Evolutionary conservation across 2,888 invertebrate species (phyloP).

Genomic region (Apoda limacodes): DNA sequence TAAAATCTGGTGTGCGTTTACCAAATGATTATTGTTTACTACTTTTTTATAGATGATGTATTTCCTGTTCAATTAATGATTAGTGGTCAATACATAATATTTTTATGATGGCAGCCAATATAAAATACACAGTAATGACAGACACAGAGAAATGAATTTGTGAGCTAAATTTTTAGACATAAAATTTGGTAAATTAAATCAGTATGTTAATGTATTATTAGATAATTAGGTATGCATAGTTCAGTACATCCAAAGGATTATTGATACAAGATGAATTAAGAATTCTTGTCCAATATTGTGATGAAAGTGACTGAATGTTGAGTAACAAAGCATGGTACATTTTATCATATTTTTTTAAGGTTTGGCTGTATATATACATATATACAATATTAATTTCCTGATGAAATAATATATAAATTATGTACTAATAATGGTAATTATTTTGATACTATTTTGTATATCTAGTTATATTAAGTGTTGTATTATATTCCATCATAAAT

Average conservation of each 20-base stretch:
- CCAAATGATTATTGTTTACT: too few relatives aligned
- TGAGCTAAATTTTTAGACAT: too few relatives aligned
- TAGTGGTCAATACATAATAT: too few relatives aligned
- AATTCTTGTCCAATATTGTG: constrained; percentile 52
- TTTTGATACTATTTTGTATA: constrained; percentile 48
- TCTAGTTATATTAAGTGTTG: constrained; percentile 51
- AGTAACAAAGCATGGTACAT: constrained; percentile 26
- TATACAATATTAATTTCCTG: constrained; percentile 37
- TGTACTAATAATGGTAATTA: constrained; percentile 44
- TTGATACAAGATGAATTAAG: constrained; percentile 26
- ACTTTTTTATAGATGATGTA: too few relatives aligned
- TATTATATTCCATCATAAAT: constrained; percentile 59
- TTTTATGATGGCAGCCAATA: too few relatives aligned
- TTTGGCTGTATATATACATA: constrained; percentile 38
- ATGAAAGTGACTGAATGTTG: constrained; percentile 54
- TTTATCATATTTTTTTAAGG: constrained; percentile 27
- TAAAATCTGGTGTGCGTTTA: too few relatives aligned
- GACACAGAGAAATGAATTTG: too few relatives aligned
- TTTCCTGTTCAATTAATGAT: too few relatives aligned
- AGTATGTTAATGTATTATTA: too few relatives aligned
- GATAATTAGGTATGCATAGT: too few relatives aligned
- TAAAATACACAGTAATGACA: too few relatives aligned
- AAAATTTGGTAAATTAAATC: too few relatives aligned
- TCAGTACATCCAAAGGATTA: constrained; percentile 51
- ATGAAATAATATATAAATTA: constrained; percentile 36